These are phyloP conservation scores for Phoxinus dragarum DNA, from an alignment of 2,797 vertebrate genomes.

Conservation along the genomic window DNA sequence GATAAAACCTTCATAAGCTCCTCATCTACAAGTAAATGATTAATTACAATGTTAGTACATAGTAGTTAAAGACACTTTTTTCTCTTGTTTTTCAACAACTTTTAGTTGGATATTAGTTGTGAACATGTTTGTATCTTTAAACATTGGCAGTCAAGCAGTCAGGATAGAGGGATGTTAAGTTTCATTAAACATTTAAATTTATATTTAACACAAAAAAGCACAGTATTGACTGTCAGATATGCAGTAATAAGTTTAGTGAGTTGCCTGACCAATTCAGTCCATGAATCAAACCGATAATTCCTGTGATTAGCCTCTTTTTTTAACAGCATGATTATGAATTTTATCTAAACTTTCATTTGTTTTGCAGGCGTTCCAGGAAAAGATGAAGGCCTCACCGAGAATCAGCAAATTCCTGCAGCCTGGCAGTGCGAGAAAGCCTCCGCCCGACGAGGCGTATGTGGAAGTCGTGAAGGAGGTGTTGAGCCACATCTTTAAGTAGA, in stretches of 20 bases:
- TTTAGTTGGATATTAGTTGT: no score
- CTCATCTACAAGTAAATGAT: no score
- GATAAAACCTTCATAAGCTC: no score
- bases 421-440: constrained; percentile 83
- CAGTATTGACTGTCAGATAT: not conserved
- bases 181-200: not conserved
- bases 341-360: not conserved
- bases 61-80: no score
- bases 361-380: constrained; percentile 84
- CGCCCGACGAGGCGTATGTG: constrained; percentile 65
- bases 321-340: not conserved
- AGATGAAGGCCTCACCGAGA: constrained; percentile 76
- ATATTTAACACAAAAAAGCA: not conserved
- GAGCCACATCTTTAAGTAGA: no score
- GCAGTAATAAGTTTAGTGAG: not conserved
- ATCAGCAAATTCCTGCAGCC: constrained; percentile 85
- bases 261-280: not conserved
- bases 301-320: not conserved
- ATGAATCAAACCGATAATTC: not conserved
- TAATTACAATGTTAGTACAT: no score
- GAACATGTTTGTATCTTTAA: not conserved
- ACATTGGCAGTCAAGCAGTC: not conserved
- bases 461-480: constrained; percentile 65
- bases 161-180: not conserved
- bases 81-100: no score